A percentile compares a stretch with the other conserved stretches of the same genome.
Conservation (phyloP, 2,113 vertebrate genomes). For the Seriola dumerili region DNA sequence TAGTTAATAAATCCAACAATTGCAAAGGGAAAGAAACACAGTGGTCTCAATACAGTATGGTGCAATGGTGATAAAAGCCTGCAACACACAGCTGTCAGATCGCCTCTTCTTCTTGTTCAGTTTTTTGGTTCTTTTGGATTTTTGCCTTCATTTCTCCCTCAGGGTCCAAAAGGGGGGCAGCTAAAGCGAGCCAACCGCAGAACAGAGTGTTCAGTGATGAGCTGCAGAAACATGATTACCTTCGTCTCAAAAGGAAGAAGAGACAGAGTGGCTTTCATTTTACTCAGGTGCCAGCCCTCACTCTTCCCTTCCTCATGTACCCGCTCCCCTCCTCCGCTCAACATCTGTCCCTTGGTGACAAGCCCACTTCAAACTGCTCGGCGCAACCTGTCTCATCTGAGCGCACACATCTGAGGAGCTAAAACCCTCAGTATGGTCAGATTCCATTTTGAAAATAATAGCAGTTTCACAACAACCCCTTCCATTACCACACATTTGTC, state of each 20-base stretch:
- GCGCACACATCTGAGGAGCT: slow-evolving; percentile 74
- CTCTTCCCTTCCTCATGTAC: not conserved
- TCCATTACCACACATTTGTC: slow-evolving; percentile 79
- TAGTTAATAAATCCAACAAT: slow-evolving; percentile 27
- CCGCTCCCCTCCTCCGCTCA: slow-evolving; percentile 58
- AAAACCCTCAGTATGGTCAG: slow-evolving; percentile 73
- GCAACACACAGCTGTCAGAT: slow-evolving; percentile 51
- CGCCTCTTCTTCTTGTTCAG: slow-evolving; percentile 19
- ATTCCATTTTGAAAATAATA: slow-evolving; percentile 81
- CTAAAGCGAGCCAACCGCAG: slow-evolving; percentile 67
- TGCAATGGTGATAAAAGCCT: slow-evolving; percentile 35
- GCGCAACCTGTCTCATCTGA: slow-evolving; percentile 72
- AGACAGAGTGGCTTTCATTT: slow-evolving; percentile 70
- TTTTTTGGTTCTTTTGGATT: slow-evolving; percentile 62
- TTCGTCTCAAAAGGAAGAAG: slow-evolving; percentile 67
- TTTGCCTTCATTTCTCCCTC: slow-evolving; percentile 74
- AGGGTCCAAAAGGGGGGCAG: slow-evolving; percentile 64
- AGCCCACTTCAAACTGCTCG: slow-evolving; percentile 76
- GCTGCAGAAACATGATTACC: slow-evolving; percentile 80
- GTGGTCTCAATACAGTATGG: not conserved
- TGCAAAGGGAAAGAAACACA: slow-evolving; percentile 31
- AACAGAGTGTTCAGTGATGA: slow-evolving; percentile 69
- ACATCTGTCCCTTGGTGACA: slow-evolving; percentile 75
- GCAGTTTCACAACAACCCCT: slow-evolving; percentile 79
- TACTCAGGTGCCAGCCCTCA: slow-evolving; percentile 71